phyloP scores from a whole-genome alignment of 1,140 invertebrate species.

The Mycetomoellerius zeteki region DNA sequence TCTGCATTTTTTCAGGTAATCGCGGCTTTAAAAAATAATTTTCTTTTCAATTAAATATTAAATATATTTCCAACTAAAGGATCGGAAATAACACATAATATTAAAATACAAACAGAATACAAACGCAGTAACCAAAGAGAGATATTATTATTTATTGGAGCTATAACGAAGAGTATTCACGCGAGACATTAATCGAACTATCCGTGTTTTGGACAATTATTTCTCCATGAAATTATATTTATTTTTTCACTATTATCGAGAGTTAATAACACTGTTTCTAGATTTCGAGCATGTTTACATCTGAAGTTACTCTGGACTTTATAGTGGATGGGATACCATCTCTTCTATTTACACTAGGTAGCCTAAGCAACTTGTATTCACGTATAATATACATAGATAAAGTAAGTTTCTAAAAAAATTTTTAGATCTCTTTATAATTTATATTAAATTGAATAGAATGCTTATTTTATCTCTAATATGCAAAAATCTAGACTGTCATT shows the following conservation, averaged over 20 bases:
- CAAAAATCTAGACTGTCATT: background rate
- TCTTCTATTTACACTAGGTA: background rate
- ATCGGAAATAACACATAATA: slow-evolving; percentile 2
- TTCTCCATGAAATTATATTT: background rate
- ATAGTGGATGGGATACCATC: background rate
- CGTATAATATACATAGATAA: background rate
- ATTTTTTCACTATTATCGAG: background rate
- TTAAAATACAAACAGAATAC: background rate
- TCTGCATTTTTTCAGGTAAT: background rate
- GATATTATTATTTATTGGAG: background rate
- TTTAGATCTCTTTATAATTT: background rate
- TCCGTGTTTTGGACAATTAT: background rate
- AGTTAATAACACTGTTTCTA: background rate
- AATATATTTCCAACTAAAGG: background rate
- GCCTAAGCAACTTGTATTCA: background rate
- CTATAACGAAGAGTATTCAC: background rate
- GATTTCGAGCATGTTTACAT: background rate
- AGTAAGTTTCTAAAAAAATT: background rate
- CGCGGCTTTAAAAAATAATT: background rate
- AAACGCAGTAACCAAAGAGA: background rate
- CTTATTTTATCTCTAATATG: background rate
- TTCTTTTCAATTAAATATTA: background rate
- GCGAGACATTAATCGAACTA: background rate
- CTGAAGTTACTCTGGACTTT: background rate
- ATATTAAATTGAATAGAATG: background rate